These are phyloP conservation scores for Thaleichthys pacificus DNA, from an alignment of 2,797 vertebrate species.

Conservation along the genomic window DNA sequence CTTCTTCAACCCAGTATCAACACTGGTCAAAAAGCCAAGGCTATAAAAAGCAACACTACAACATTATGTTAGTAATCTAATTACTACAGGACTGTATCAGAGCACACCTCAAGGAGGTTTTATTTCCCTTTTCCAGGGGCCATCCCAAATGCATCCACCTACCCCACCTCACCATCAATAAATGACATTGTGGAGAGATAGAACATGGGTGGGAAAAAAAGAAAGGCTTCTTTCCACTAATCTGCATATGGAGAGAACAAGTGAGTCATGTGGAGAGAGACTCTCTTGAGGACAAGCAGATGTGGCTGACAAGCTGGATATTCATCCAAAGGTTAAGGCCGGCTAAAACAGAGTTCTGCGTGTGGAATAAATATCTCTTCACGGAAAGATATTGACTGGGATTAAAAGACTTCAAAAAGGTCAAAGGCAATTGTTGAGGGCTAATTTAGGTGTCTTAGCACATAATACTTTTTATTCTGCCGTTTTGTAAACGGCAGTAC, in stretches of 20 bases:
- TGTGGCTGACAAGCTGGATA: slow-evolving; percentile 53
- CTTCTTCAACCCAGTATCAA: neutral
- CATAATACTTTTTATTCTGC: too few species aligned
- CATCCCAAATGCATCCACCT: slow-evolving; percentile 44
- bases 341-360: neutral
- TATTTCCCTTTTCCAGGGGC: slow-evolving; percentile 43
- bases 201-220: slow-evolving; percentile 18
- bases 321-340: slow-evolving; percentile 17
- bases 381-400: neutral
- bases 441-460: neutral
- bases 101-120: slow-evolving; percentile 18
- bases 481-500: too few species aligned
- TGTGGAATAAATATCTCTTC: neutral
- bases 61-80: neutral
- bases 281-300: slow-evolving; percentile 28
- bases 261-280: slow-evolving; percentile 59
- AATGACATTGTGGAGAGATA: slow-evolving; percentile 40
- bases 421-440: neutral
- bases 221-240: slow-evolving; percentile 40
- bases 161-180: slow-evolving; percentile 37
- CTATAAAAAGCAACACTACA: neutral
- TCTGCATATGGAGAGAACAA: slow-evolving; percentile 64
- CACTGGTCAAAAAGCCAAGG: neutral
- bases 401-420: neutral
- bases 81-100: too few species aligned